phyloP scores from a whole-genome alignment of 2,113 vertebrate species.

The Grammomys surdaster region DNA sequence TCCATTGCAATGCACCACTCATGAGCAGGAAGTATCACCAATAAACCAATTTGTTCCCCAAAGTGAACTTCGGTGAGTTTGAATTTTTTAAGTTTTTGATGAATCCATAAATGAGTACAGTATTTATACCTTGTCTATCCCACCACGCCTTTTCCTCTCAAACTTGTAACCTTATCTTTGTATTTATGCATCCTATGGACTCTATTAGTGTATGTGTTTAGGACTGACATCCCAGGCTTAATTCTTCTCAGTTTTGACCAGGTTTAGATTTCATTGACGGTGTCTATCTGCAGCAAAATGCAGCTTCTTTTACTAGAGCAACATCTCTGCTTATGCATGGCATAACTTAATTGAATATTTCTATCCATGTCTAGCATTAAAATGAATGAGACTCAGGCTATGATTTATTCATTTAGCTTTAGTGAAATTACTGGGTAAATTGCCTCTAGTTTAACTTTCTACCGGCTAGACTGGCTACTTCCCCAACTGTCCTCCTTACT shows the following conservation, averaged over 20 bases:
- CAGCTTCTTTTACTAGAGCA: neutral
- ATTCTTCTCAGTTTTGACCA: neutral
- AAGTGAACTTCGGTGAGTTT: neutral
- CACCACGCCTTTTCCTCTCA: neutral
- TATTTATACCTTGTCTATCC: neutral
- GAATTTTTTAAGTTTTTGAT: neutral
- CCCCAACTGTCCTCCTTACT: too few species aligned
- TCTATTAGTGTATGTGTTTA: neutral
- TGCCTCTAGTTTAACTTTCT: too few species aligned
- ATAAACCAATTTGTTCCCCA: neutral
- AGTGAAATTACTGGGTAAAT: too few species aligned
- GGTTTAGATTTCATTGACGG: neutral
- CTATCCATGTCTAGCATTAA: too few species aligned
- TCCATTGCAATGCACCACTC: neutral
- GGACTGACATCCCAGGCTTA: neutral
- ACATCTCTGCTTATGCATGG: neutral
- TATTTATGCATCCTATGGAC: neutral
- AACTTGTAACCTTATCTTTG: neutral
- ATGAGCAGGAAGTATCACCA: neutral
- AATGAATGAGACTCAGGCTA: too few species aligned
- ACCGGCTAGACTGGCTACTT: too few species aligned
- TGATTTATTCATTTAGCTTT: too few species aligned
- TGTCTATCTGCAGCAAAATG: neutral
- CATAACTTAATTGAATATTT: too few species aligned
- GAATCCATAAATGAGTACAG: neutral